A percentile compares a stretch with the other conserved stretches of the same genome.
phyloP scores from a whole-genome alignment of 2,113 vertebrate species.

The Physeter macrocephalus region DNA sequence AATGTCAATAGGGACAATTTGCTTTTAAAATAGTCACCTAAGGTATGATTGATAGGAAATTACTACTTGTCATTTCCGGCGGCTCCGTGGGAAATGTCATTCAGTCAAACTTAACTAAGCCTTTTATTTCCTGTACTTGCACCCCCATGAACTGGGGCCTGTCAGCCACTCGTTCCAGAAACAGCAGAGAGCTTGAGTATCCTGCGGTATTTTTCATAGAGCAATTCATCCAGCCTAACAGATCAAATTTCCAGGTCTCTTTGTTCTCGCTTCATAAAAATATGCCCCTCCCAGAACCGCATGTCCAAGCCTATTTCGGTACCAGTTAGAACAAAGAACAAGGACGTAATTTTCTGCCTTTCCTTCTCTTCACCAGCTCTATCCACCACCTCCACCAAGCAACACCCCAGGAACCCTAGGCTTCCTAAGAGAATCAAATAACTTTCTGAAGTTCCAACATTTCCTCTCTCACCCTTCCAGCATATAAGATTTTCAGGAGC shows the following conservation, averaged over 20 bases:
- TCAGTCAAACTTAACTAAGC: conserved; percentile 65
- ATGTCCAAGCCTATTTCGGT: background rate
- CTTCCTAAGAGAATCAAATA: background rate
- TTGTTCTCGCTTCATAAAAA: conserved; percentile 40
- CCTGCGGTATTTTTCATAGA: conserved; percentile 39
- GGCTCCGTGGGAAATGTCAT: conserved; percentile 48
- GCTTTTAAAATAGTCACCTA: conserved; percentile 45
- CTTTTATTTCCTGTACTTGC: conserved; percentile 47
- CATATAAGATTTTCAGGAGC: background rate
- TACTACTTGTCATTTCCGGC: conserved; percentile 46
- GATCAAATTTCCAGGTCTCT: conserved; percentile 43
- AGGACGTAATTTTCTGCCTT: background rate
- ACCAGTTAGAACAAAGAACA: conserved; percentile 36
- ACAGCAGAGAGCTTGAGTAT: background rate
- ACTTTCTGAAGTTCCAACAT: background rate
- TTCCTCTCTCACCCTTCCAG: background rate
- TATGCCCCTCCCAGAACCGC: background rate
- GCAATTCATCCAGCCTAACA: conserved; percentile 17
- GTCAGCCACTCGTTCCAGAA: conserved; percentile 26
- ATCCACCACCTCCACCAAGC: background rate
- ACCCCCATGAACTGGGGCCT: background rate
- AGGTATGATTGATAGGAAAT: conserved; percentile 70
- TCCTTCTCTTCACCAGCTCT: background rate
- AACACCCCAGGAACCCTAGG: background rate
- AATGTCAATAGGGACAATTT: conserved; percentile 27